Percentiles rank a stretch among this genome's conserved stretches.
These are phyloP conservation scores for Schizothorax lantsangensis DNA, from an alignment of 2,797 vertebrate species.

Conservation along the genomic window DNA sequence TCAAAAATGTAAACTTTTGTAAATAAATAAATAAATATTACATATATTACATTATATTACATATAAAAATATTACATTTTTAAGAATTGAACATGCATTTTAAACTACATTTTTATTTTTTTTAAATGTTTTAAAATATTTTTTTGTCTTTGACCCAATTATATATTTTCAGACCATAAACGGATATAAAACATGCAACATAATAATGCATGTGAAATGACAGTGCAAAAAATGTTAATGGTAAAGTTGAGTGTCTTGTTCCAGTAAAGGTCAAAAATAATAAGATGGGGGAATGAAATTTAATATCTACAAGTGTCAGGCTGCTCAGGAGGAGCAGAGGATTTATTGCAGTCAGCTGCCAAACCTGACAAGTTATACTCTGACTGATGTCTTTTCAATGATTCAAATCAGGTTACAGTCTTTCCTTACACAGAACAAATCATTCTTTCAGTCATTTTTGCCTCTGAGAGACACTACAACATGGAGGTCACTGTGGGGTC, in stretches of 20 bases:
- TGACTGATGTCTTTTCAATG: slow-evolving; percentile 21
- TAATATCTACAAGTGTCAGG: slow-evolving; percentile 48
- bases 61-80: neutral
- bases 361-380: slow-evolving; percentile 20
- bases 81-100: neutral
- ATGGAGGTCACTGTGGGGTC: neutral
- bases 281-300: slow-evolving; percentile 33
- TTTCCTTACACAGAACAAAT: slow-evolving; percentile 17
- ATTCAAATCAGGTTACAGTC: slow-evolving; percentile 5
- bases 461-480: neutral
- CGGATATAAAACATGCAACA: neutral
- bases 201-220: slow-evolving; percentile 12
- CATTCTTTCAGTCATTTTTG: neutral
- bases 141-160: neutral
- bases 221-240: slow-evolving; percentile 17
- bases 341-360: slow-evolving; percentile 43
- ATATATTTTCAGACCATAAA: neutral
- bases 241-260: slow-evolving; percentile 24
- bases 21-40: neutral
- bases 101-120: neutral
- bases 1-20: too few species aligned
- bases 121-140: neutral
- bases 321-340: slow-evolving; percentile 28
- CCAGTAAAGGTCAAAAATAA: slow-evolving; percentile 35
- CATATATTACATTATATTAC: too few species aligned